These are phyloP conservation scores for Caenorhabditis macrosperma DNA, from an alignment of 2,888 invertebrate species.

Conservation along the genomic window DNA sequence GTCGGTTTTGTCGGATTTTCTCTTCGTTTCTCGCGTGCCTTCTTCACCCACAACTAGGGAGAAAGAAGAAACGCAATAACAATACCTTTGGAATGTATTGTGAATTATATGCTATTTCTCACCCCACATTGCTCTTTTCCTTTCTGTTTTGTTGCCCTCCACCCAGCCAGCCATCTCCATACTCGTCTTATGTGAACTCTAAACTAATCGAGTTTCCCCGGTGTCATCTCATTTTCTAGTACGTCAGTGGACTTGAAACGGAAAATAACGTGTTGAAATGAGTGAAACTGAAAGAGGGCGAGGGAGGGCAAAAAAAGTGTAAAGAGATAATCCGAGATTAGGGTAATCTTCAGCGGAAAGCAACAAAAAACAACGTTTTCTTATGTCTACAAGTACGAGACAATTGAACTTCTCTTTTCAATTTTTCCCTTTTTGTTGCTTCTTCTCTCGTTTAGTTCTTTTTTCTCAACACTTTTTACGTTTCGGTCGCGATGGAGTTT, in stretches of 20 bases:
- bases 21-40: slow-evolving; percentile 10
- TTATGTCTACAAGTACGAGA: slow-evolving; percentile 6
- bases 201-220: slow-evolving; percentile 31
- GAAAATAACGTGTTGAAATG: not conserved
- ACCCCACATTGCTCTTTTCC: slow-evolving; percentile 7
- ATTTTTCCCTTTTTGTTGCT: slow-evolving; percentile 4
- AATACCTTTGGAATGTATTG: slow-evolving; percentile 53
- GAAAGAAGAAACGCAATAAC: slow-evolving; percentile 40
- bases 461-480: slow-evolving; percentile 7
- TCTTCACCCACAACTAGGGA: not conserved
- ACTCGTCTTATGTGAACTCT: slow-evolving; percentile 21
- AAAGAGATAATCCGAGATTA: slow-evolving; percentile 49
- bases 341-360: slow-evolving; percentile 31
- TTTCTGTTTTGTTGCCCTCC: slow-evolving; percentile 7
- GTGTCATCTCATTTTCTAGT: not conserved
- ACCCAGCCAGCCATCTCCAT: slow-evolving; percentile 5
- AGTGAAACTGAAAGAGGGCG: slow-evolving; percentile 12
- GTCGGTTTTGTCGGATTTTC: slow-evolving; percentile 1
- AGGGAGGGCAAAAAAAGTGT: slow-evolving; percentile 6
- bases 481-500: slow-evolving; percentile 39
- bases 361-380: slow-evolving; percentile 4
- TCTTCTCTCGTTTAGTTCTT: slow-evolving; percentile 9
- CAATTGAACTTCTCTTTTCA: slow-evolving; percentile 8
- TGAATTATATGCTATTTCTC: slow-evolving; percentile 39
- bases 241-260: not conserved